Evolutionary conservation across 2,888 invertebrate genomes (phyloP), one percentile per base, ranked within the genome.

Genomic region (Campopleginae sp.): DNA sequence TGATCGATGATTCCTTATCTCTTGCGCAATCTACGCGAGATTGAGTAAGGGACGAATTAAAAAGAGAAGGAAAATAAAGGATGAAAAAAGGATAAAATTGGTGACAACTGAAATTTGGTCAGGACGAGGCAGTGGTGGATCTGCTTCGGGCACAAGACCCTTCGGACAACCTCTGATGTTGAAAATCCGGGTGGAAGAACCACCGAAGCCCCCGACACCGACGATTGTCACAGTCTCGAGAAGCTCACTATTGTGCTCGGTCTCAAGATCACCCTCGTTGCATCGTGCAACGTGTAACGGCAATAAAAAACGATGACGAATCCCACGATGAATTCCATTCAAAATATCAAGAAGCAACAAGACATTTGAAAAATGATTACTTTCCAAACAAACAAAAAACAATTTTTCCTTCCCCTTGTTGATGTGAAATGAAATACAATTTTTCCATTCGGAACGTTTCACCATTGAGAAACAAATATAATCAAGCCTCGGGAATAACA

Each of bases 141-240:
- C 94, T 46, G 92, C 92, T 87, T 94, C 94, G 92, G 95, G 95
- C 89, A 95, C 95, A 89, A 95, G 97, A 94, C 96, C 97, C 86
- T 97, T 97, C 93, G 97, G 97, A 92, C 97, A 97, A 94, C 97
- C 97, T 86, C 95, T 97, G 94, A 96, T 97, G 95, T 95, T 94
- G 87, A 93, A 93, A 89, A 77, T 84, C 71, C 54, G 68, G 27
- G 89, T 90, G 76, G 90, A 89, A 84, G 89, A 89, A 86, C 89
- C 90, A 85, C 48, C 51, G 17, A 68, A 88, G 86, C 89, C 90
- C 85, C 61, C 46, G 23, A 66, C 72, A 27, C 75, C 78, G 78
- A 80, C 86, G 38, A 71, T 80, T 61, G 65, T 82, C 66, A 91
- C 92, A 82, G 90, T 90, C 80, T 89, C 90, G 79, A 88, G 89